A percentile compares a stretch with the other conserved stretches of the same genome.
Evolutionary conservation across 2,888 invertebrate genomes (phyloP).

Genomic region (Metopia argyrocephala): DNA sequence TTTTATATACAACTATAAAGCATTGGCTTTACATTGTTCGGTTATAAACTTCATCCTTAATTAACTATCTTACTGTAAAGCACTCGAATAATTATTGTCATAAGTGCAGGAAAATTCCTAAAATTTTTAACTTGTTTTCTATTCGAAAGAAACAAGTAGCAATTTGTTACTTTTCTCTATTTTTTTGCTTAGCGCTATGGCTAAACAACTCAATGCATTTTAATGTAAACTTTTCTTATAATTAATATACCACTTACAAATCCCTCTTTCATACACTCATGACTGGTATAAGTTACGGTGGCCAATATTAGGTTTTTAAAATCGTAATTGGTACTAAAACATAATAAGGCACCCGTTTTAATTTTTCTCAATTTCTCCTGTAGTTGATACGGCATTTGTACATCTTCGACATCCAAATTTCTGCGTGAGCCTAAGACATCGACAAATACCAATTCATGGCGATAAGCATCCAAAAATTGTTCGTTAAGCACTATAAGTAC

Average conservation of each 20-base stretch:
- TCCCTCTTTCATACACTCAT: slow-evolving; percentile 80
- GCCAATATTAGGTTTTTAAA: slow-evolving; percentile 86
- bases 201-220: too few species aligned
- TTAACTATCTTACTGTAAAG: too few species aligned
- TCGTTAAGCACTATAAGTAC: slow-evolving; percentile 72
- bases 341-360: slow-evolving; percentile 83
- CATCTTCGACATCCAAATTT: slow-evolving; percentile 24
- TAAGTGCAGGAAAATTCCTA: too few species aligned
- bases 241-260: slow-evolving; percentile 78
- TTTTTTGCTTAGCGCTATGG: too few species aligned
- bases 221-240: neutral
- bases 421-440: slow-evolving; percentile 66
- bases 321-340: slow-evolving; percentile 83
- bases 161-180: too few species aligned
- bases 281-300: slow-evolving; percentile 82
- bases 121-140: too few species aligned
- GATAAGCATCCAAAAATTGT: slow-evolving; percentile 68
- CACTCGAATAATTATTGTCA: too few species aligned
- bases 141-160: too few species aligned
- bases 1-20: too few species aligned
- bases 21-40: too few species aligned
- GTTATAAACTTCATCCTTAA: too few species aligned
- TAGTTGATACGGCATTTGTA: slow-evolving; percentile 18
- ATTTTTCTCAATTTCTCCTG: slow-evolving; percentile 63
- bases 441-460: slow-evolving; percentile 71